Evolutionary conservation across 2,888 invertebrate species (phyloP), one percentile per base, ranked within the genome.

Genomic region (Drosophila stalkeri): DNA sequence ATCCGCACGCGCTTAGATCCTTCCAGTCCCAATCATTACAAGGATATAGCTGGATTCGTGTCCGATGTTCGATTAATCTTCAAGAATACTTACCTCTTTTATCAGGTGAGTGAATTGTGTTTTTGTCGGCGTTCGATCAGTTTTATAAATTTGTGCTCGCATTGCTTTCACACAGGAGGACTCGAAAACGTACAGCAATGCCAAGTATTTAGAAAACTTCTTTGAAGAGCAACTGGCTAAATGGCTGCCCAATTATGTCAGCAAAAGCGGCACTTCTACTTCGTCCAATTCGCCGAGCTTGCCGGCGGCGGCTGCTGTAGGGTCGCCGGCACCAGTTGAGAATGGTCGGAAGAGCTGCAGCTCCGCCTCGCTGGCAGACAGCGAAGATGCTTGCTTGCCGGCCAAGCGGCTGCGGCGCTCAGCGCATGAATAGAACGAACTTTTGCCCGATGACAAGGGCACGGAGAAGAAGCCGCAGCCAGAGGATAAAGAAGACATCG

Each of bases 11-110:
- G 96, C 93, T 94, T 98, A 90, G 96, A 97, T 93, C 95, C 96
- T 87, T 94, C 94, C 77, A 94, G 95, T 86, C 94, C 95, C 60
- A 94, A 95, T 90, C 96, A 96, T 91, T 98, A 98, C 93, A 94
- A 95, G 84, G 95, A 95, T 90, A 94, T 97, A 64, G 94, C 96
- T 87, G 95, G 96, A 82, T 96, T 98, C 92, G 94, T 98, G 67
- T 94, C 95, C 64, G 98, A 98, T 93, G 95, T 97, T 77, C 95
- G 97, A 68, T 94, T 97, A 86, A 96, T 98, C 92, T 98, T 98
- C 94, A 96, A 95, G 92, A 98, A 98, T 94, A 98, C 98, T 46
- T 96, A 96, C 92, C 94, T 94, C 23, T 98, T 96, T 93, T 97
- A 98, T 94, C 95, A 96, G 92, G 98, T 98, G 87, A 90, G 90